Percentiles rank a stretch among this genome's conserved stretches.
Conservation (phyloP, 2,888 invertebrate species). For the Punctoribates punctum region DNA sequence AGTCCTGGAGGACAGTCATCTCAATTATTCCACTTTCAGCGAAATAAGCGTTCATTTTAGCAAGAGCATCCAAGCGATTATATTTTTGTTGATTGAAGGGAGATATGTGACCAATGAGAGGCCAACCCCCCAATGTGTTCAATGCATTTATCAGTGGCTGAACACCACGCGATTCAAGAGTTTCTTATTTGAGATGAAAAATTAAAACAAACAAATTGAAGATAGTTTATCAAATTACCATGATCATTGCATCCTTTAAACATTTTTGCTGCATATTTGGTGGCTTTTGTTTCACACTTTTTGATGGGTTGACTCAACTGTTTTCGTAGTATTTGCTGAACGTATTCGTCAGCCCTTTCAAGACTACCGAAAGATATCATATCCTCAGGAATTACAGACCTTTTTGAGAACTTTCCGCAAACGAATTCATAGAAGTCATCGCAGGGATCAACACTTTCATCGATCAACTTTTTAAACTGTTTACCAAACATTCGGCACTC, state of each 20-base stretch:
- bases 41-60: background rate
- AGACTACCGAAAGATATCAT: background rate
- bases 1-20: background rate
- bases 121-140: background rate
- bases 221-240: background rate
- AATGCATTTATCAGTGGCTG: background rate
- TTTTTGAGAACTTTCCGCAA: background rate
- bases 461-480: too few species aligned
- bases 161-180: background rate
- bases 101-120: background rate
- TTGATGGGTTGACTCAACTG: background rate
- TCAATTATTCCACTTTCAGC: background rate
- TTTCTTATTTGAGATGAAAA: background rate
- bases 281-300: background rate
- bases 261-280: background rate
- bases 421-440: conserved; percentile 11
- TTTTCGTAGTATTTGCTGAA: background rate
- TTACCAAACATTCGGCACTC: too few species aligned
- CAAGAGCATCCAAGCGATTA: background rate
- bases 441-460: background rate
- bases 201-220: background rate
- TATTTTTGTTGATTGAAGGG: background rate
- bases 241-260: background rate
- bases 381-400: background rate
- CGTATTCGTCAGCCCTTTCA: background rate